Base-by-base conservation (phyloP, 2,888 invertebrate species). In the Horisme vitalbata region DNA sequence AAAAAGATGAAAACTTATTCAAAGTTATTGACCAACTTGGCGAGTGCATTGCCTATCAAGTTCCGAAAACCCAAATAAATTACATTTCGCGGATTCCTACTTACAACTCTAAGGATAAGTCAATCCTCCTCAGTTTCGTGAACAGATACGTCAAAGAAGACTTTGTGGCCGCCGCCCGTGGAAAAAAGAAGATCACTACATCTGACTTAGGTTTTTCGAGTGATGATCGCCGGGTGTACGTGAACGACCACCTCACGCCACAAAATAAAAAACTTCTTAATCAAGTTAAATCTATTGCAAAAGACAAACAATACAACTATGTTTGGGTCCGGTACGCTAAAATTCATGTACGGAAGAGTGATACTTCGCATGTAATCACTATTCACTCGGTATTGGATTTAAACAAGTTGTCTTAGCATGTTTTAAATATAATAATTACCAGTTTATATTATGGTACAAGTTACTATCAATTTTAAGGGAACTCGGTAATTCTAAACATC, bases 71-170 rank as follows among this genome's bases (percentile, higher is more conserved):
- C 1, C n/a, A n/a, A n/a, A n/a, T n/a, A n/a, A n/a, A n/a, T n/a
- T n/a, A n/a, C n/a, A n/a, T n/a, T n/a, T n/a, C 32, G 6, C n/a
- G 32, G 3, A 10, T 32, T 4, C 32, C 32, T 1, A 10, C 10
- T 4, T 32, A 8, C 9, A 20, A 10, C 6, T 14, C 15, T 3
- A 32, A 32, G 2, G 32, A 32, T 6, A 32, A 32, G 10, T 32
- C 32, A 5, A 32, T 32, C 8, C 15, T 32, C 2, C 18, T 32
- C 10, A 15, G 32, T 4, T 32, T 32, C 10, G 32, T 20, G 2
- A 32, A 32, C 15, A 1, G 32, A 15, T 32, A 32, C 8, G 12
- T 32, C 1, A 32, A 32, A 6, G 32, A 32, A 15, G 32, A 32
- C n/a, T 18, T 32, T 9, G 18, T 32, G 2, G 32, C 32, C 9